These are phyloP conservation scores for Circaetus gallicus DNA, from an alignment of 2,113 vertebrate genomes.

Conservation along the genomic window DNA sequence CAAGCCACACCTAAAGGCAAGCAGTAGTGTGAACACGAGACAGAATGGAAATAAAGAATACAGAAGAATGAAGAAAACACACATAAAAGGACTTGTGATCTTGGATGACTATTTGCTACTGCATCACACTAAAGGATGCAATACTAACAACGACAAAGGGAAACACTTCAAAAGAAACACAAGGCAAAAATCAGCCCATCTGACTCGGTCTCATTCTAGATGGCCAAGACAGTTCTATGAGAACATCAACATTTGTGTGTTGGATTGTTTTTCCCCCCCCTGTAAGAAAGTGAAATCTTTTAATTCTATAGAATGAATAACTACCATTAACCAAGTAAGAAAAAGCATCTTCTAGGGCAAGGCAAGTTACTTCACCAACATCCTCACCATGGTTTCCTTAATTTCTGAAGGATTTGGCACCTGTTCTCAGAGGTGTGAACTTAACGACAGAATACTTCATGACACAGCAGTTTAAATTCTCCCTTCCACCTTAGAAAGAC, in stretches of 20 bases:
- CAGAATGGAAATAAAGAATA: not conserved
- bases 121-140: not conserved
- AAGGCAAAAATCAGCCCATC: not conserved
- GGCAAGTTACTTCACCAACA: not conserved
- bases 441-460: fast-evolving
- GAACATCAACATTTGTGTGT: not conserved
- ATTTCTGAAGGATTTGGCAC: not conserved
- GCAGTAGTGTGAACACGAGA: not conserved
- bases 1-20: not conserved
- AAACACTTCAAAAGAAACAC: not conserved
- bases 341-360: not conserved
- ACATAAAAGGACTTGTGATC: fast-evolving
- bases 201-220: not conserved
- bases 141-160: too few relatives aligned
- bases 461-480: not conserved
- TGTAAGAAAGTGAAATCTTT: not conserved
- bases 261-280: not conserved
- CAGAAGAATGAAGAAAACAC: not conserved
- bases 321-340: not conserved
- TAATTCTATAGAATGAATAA: not conserved
- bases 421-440: not conserved
- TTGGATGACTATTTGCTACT: not conserved
- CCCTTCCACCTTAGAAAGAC: not conserved
- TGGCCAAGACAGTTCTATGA: not conserved
- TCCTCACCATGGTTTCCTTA: not conserved